These are phyloP conservation scores for Torymus texanus DNA, from an alignment of 2,888 invertebrate species.

Conservation along the genomic window DNA sequence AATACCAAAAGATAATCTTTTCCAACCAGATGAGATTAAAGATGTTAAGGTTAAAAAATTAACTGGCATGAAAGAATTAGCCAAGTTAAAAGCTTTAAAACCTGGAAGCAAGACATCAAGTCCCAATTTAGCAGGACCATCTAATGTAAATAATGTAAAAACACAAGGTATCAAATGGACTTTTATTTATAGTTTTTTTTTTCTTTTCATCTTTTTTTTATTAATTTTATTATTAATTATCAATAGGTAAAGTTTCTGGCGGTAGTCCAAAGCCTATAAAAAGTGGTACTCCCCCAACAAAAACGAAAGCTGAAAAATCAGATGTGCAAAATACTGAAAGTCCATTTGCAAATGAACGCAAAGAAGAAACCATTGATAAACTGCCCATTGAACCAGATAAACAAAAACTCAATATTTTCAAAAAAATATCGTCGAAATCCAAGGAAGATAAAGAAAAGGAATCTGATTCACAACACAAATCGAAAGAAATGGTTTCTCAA, in stretches of 20 bases:
- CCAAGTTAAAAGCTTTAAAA: constrained; percentile 76
- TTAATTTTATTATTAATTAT: not conserved
- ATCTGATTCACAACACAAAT: constrained; percentile 65
- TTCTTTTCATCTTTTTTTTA: not conserved
- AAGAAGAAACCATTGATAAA: constrained; percentile 79
- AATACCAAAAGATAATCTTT: constrained; percentile 71
- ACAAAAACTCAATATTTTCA: constrained; percentile 91
- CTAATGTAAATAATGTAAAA: constrained; percentile 59
- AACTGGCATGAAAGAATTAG: constrained; percentile 76
- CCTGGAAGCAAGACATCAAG: constrained; percentile 68
- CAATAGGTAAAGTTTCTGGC: constrained; percentile 46
- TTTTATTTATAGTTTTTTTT: not conserved
- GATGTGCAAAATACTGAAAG: constrained; percentile 55
- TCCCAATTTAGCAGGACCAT: constrained; percentile 71
- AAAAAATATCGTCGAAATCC: constrained; percentile 85
- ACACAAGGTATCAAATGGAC: constrained; percentile 19
- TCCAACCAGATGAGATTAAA: constrained; percentile 74
- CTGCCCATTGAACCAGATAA: constrained; percentile 88
- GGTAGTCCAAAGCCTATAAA: constrained; percentile 67
- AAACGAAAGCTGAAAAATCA: constrained; percentile 65
- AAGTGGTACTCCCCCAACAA: constrained; percentile 59
- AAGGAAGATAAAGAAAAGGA: constrained; percentile 81
- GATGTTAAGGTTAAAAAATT: constrained; percentile 76
- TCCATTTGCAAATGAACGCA: constrained; percentile 74
- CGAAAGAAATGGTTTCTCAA: constrained; percentile 72